Conservation (phyloP, 2,888 invertebrate genomes). For the Marronus borbonicus region DNA sequence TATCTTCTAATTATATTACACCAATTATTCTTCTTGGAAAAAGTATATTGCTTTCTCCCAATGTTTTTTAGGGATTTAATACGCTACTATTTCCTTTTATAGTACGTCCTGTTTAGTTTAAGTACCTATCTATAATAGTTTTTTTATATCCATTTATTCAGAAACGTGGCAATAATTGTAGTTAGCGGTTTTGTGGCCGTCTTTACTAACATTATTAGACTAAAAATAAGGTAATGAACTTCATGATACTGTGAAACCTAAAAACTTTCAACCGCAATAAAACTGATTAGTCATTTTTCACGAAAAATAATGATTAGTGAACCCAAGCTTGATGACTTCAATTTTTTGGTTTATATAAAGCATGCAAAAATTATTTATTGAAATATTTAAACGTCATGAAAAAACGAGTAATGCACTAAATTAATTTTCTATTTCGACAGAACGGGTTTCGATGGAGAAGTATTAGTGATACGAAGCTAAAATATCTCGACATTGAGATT, state of each 20-base stretch:
- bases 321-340: slow-evolving; percentile 1
- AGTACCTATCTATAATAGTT: too few relatives aligned
- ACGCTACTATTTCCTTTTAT: too few relatives aligned
- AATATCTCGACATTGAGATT: too few relatives aligned
- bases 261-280: slow-evolving; percentile 22
- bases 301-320: slow-evolving; percentile 17
- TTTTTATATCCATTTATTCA: too few relatives aligned
- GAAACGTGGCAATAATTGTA: neutral
- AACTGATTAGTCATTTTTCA: slow-evolving; percentile 14
- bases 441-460: too few relatives aligned
- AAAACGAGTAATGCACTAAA: neutral
- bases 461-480: too few relatives aligned
- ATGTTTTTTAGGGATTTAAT: too few relatives aligned
- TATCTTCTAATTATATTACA: too few relatives aligned
- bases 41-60: too few relatives aligned
- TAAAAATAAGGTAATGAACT: slow-evolving; percentile 23
- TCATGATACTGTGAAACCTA: slow-evolving; percentile 17
- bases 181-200: slow-evolving; percentile 6
- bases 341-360: slow-evolving; percentile 5
- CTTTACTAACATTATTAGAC: neutral
- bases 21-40: too few relatives aligned
- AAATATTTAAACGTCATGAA: slow-evolving; percentile 11
- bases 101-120: too few relatives aligned
- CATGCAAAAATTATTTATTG: slow-evolving; percentile 26
- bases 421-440: neutral